These are phyloP conservation scores for Cherax quadricarinatus DNA, from an alignment of 1,140 invertebrate genomes.

Conservation along the genomic window DNA sequence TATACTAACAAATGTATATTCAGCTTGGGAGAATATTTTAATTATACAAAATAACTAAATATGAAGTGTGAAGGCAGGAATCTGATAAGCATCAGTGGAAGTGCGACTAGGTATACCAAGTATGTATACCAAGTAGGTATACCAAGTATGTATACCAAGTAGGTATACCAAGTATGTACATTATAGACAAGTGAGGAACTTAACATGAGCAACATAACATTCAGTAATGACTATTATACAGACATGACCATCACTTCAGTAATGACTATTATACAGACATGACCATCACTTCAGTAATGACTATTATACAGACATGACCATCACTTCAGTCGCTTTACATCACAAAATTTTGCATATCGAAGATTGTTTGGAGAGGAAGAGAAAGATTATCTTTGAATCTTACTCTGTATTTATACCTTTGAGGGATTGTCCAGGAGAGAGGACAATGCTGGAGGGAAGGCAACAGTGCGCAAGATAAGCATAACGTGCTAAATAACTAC, in stretches of 20 bases:
- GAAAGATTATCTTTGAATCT: not conserved
- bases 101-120: conserved; percentile 14
- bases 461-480: not conserved
- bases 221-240: conserved; percentile 50
- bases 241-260: conserved; percentile 17
- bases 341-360: conserved; percentile 24
- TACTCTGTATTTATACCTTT: not conserved
- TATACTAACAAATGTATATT: conserved; percentile 31
- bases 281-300: conserved; percentile 49
- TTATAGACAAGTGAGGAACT: conserved; percentile 63
- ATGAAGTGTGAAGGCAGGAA: conserved; percentile 14
- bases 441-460: not conserved
- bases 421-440: not conserved
- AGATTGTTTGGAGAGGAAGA: not conserved
- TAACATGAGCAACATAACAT: conserved; percentile 58
- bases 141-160: too few species aligned
- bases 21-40: conserved; percentile 9
- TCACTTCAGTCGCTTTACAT: conserved; percentile 10
- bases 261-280: too few species aligned
- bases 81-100: conserved; percentile 41
- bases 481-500: not conserved
- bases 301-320: conserved; percentile 25
- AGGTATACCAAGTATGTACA: conserved; percentile 38
- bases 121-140: conserved; percentile 11
- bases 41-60: conserved; percentile 44